These are phyloP conservation scores for Syngnathus rostellatus DNA, from an alignment of 2,797 vertebrate genomes.

Conservation along the genomic window DNA sequence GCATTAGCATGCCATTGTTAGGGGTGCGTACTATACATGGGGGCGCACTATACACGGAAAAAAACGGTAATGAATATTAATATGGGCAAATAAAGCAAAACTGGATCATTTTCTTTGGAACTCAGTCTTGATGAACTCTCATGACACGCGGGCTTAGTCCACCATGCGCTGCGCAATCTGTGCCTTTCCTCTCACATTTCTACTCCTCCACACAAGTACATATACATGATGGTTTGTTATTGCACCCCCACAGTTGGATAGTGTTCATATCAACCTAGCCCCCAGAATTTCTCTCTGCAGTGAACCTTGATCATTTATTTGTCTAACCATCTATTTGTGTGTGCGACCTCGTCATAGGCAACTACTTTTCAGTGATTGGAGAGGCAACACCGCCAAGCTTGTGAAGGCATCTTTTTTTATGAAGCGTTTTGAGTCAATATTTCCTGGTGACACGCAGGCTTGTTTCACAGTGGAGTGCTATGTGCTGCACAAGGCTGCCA, in stretches of 20 bases:
- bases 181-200: not conserved
- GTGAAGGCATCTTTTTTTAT: conserved; percentile 1
- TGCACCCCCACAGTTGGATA: not conserved
- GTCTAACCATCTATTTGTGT: conserved; percentile 1
- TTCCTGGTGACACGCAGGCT: conserved; percentile 40
- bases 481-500: conserved; percentile 54
- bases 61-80: no score
- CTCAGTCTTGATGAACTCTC: no score
- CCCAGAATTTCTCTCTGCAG: not conserved
- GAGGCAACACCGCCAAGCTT: conserved; percentile 5
- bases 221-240: not conserved
- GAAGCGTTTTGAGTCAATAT: conserved; percentile 66
- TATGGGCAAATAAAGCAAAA: not conserved
- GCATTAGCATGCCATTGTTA: no score
- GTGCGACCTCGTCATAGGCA: conserved; percentile 18
- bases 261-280: not conserved
- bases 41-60: no score
- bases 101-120: no score
- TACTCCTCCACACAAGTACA: not conserved
- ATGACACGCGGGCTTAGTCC: no score
- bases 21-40: no score
- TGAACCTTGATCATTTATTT: not conserved
- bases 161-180: not conserved
- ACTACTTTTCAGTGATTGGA: conserved; percentile 31
- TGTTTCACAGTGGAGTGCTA: conserved; percentile 48